Evolutionary conservation across 2,113 vertebrate genomes (phyloP), one percentile per base, ranked within the genome.

Genomic region (Cariama cristata): DNA sequence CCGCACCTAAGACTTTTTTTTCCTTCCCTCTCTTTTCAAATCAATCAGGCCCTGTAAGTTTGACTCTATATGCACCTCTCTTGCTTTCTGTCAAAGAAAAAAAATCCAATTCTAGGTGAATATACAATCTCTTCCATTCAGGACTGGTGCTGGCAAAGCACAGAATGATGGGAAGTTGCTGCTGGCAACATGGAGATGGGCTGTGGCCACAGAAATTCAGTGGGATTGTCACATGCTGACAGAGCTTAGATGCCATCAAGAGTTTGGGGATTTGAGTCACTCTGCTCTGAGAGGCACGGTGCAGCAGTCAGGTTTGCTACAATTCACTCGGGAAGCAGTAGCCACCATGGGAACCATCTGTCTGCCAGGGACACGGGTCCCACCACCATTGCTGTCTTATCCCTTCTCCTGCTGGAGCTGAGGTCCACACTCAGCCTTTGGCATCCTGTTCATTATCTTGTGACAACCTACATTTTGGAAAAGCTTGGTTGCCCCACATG

Each of bases 51-150:
- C 86, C 96, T 96, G 93, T 97, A 76, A 96, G 89, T 90, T 93
- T 71, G 59, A 83, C 86, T 97, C 73, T 77, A 66, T 73, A 79
- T 47, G 74, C 40, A 93, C 72, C 63, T 77, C 80, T 92, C 67
- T 95, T 88, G 88, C 86, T 40, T 95, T 96, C 95, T 97, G 93
- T 94, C 80, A 92, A 94, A 90, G 72, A 64, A 38, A 87, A 88
- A 92, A 92, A 91, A 90, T 4, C 74, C 45, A 82, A 91, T 90
- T 95, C 84, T 84, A 90, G 42, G 90, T 96, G 96, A 97, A 97
- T 97, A 93, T 94, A 98, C 96, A 97, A 97, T 97, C 86, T 97
- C 75, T 88, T 80, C 79, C 84, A 96, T 97, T 97, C 96, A 96
- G 68, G 94, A 80, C 96, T 72, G 80, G 84, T 95, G 82, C 90